Percentiles rank a stretch among this genome's conserved stretches.
Evolutionary conservation across 2,113 vertebrate species (phyloP).

Genomic region (Chinchilla lanigera): DNA sequence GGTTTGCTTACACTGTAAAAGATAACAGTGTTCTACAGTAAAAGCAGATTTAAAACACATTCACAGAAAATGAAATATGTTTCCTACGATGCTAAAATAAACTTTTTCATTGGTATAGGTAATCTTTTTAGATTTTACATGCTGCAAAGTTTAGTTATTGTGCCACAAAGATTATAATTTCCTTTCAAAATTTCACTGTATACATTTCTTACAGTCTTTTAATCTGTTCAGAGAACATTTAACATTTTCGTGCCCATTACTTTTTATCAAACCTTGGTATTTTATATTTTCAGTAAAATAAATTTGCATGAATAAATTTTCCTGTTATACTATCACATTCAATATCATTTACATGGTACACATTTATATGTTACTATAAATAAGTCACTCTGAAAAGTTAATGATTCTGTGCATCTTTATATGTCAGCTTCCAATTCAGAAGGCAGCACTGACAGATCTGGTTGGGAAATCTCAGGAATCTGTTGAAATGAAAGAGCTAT

Average conservation of each 20-base stretch:
- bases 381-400: not conserved
- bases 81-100: not conserved
- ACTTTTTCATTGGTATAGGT: not conserved
- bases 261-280: not conserved
- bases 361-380: conserved; percentile 35
- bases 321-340: not conserved
- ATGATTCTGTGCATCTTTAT: not conserved
- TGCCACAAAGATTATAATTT: not conserved
- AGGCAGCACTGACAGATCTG: not conserved
- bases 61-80: not conserved
- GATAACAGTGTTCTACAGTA: not conserved
- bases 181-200: not conserved
- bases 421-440: not conserved
- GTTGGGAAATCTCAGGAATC: not conserved
- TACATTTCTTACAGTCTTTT: not conserved
- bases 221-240: not conserved
- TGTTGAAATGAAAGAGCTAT: not conserved
- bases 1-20: conserved; percentile 15
- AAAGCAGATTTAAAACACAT: not conserved
- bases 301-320: conserved; percentile 8
- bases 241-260: not conserved
- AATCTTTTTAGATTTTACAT: conserved; percentile 31
- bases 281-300: conserved; percentile 12
- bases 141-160: not conserved
- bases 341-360: not conserved